A percentile compares a stretch with the other conserved stretches of the same genome.
phyloP scores from a whole-genome alignment of 2,113 vertebrate genomes.

The Vimba vimba region DNA sequence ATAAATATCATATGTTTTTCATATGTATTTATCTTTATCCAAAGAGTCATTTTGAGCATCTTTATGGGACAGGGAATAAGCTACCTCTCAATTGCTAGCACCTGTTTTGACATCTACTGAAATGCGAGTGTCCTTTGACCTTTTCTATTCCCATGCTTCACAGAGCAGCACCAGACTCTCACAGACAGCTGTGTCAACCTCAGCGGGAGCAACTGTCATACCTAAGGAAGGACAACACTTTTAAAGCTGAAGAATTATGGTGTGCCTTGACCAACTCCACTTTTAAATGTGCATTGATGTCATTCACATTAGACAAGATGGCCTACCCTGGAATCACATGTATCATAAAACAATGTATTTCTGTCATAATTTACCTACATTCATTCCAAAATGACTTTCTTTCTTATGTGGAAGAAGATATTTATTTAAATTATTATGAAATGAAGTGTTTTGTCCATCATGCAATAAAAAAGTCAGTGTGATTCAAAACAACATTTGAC shows the following conservation, averaged over 20 bases:
- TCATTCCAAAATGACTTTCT: background rate
- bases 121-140: constrained; percentile 74
- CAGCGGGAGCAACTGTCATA: constrained; percentile 73
- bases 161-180: constrained; percentile 65
- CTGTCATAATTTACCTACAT: background rate
- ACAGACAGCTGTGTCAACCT: constrained; percentile 80
- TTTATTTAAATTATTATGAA: background rate
- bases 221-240: constrained; percentile 66
- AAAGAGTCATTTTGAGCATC: constrained; percentile 34
- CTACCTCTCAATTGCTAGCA: constrained; percentile 66
- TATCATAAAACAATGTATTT: background rate
- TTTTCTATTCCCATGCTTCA: constrained; percentile 69
- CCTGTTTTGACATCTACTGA: constrained; percentile 77
- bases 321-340: background rate
- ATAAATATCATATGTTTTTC: background rate
- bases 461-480: background rate
- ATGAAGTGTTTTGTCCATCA: background rate
- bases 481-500: background rate
- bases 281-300: constrained; percentile 24
- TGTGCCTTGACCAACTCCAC: constrained; percentile 63
- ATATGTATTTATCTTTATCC: background rate
- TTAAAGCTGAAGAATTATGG: constrained; percentile 54
- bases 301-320: constrained; percentile 2
- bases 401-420: background rate
- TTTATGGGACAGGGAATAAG: constrained; percentile 39